Evolutionary conservation across 2,113 vertebrate species (phyloP).

Genomic region (Galbula dea): DNA sequence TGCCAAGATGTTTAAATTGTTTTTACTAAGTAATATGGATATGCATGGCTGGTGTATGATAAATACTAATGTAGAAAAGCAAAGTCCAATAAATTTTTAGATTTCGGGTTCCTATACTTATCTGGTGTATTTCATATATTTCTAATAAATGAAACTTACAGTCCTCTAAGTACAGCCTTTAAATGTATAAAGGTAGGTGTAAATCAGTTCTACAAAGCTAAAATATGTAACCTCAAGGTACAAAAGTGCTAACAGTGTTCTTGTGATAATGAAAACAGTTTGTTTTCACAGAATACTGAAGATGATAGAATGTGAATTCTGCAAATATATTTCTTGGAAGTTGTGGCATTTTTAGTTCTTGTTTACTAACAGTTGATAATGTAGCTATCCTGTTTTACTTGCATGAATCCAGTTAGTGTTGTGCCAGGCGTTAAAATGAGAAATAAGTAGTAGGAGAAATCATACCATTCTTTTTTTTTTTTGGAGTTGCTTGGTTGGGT

Average conservation of each 20-base stretch:
- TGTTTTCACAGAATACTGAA: slow-evolving; percentile 36
- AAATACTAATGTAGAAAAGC: slow-evolving; percentile 27
- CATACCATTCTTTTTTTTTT: too few relatives aligned
- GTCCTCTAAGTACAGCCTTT: slow-evolving; percentile 6
- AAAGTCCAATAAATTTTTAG: slow-evolving; percentile 15
- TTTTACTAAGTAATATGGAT: slow-evolving; percentile 33
- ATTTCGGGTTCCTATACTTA: slow-evolving; percentile 34
- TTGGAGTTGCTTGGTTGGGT: too few relatives aligned
- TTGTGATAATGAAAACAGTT: neutral
- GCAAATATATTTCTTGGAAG: neutral
- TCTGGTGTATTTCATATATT: neutral
- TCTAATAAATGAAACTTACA: neutral
- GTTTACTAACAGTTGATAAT: neutral
- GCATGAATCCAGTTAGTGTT: neutral
- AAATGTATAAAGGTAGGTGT: slow-evolving; percentile 56
- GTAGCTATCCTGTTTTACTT: neutral
- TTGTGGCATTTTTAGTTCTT: neutral
- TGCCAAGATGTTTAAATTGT: neutral
- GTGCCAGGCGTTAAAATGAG: neutral
- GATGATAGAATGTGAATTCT: neutral
- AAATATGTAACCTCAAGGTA: neutral
- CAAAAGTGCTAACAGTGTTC: neutral
- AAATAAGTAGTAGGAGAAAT: neutral
- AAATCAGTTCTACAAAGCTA: slow-evolving; percentile 11
- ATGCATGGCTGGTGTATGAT: slow-evolving; percentile 55